Percentiles rank a stretch among this genome's conserved stretches.
Conservation (phyloP, 2,888 invertebrate species). For the Limnephilus rhombicus region DNA sequence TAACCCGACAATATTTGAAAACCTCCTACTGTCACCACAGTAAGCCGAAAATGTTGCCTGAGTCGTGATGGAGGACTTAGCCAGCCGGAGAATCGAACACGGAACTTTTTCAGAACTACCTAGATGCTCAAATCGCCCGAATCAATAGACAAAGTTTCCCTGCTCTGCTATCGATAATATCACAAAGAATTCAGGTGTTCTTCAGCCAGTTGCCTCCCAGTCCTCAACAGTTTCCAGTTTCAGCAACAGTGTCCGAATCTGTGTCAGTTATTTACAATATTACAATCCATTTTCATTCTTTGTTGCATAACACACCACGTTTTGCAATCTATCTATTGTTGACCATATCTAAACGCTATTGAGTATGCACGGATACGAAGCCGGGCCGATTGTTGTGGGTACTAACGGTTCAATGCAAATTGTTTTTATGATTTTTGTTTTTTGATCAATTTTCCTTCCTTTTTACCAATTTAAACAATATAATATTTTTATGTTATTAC, state of each 20-base stretch:
- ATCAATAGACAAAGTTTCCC: not conserved
- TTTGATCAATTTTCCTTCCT: not conserved
- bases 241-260: slow-evolving; percentile 35
- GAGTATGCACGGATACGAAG: slow-evolving; percentile 26
- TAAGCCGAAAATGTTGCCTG: too few species aligned
- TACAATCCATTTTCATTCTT: slow-evolving; percentile 32
- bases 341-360: slow-evolving; percentile 24
- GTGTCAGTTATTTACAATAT: slow-evolving; percentile 44
- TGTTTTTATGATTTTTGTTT: not conserved
- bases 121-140: not conserved
- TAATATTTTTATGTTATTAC: not conserved
- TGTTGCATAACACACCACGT: slow-evolving; percentile 25
- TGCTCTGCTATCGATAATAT: not conserved
- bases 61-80: too few species aligned
- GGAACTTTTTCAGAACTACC: not conserved
- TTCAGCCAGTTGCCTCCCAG: not conserved
- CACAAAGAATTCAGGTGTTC: not conserved
- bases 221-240: slow-evolving; percentile 12
- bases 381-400: slow-evolving; percentile 24
- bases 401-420: not conserved
- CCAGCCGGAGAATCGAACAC: too few species aligned
- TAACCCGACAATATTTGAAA: too few species aligned
- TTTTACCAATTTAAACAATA: not conserved
- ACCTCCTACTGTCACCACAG: too few species aligned
- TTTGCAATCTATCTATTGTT: slow-evolving; percentile 35